A percentile compares a stretch with the other conserved stretches of the same genome.
Conservation (phyloP, 2,113 vertebrate species). For the Lethenteron camtschaticum region DNA sequence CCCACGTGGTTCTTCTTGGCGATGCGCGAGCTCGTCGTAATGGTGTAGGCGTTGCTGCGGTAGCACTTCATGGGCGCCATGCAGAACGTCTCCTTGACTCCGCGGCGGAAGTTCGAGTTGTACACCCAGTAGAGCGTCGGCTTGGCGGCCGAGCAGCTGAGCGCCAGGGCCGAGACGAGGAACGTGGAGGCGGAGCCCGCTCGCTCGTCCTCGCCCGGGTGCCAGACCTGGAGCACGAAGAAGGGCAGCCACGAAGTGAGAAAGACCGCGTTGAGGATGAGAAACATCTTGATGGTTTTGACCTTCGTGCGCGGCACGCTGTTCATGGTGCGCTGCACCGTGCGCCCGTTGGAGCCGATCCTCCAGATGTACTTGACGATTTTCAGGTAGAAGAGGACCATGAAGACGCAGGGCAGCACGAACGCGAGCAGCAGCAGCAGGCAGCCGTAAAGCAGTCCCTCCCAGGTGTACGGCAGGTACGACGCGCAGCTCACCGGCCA, state of each 20-base stretch:
- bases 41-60: conserved; percentile 77
- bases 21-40: conserved; percentile 69
- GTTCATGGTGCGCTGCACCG: conserved; percentile 63
- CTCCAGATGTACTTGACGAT: conserved; percentile 83
- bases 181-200: conserved; percentile 41
- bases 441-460: conserved; percentile 27
- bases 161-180: conserved; percentile 44
- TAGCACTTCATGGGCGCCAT: conserved; percentile 94
- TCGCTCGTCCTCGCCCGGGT: conserved; percentile 28
- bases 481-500: conserved; percentile 43
- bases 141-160: conserved; percentile 70
- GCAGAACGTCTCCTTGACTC: conserved; percentile 79
- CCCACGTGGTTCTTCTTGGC: conserved; percentile 82
- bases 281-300: conserved; percentile 87
- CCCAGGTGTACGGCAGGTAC: conserved; percentile 44
- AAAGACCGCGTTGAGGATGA: conserved; percentile 51
- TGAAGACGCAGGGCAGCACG: conserved; percentile 33
- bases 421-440: conserved; percentile 40
- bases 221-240: conserved; percentile 57
- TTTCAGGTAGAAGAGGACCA: conserved; percentile 54
- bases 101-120: conserved; percentile 61
- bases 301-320: conserved; percentile 79
- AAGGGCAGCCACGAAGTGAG: conserved; percentile 65
- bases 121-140: conserved; percentile 53
- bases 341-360: conserved; percentile 40